Conservation (phyloP, 2,113 vertebrate species). For the Psettodes erumei region DNA sequence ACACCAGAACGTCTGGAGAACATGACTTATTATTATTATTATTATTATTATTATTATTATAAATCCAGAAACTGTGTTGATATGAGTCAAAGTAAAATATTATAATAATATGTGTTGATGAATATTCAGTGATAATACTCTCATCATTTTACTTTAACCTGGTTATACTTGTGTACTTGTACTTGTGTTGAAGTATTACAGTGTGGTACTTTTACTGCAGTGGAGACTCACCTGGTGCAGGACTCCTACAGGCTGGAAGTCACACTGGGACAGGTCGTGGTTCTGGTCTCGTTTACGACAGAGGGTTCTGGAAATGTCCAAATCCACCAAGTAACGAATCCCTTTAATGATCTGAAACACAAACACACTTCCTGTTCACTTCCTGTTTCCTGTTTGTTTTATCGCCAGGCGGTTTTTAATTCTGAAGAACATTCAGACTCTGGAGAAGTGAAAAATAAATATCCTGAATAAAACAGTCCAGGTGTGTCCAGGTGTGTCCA, state of each 20-base stretch:
- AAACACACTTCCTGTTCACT: neutral
- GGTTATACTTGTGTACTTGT: too few species aligned
- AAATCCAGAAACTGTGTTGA: too few species aligned
- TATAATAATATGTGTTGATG: too few species aligned
- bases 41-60: too few species aligned
- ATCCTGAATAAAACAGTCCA: too few species aligned
- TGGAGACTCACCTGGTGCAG: constrained; percentile 76
- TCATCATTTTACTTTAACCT: too few species aligned
- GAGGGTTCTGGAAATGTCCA: constrained; percentile 77
- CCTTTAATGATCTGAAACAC: constrained; percentile 75
- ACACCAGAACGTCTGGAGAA: constrained; percentile 76
- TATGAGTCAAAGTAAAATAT: too few species aligned
- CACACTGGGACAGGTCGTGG: constrained; percentile 59
- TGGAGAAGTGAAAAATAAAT: too few species aligned
- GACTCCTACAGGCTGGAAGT: constrained; percentile 62
- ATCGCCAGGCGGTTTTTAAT: neutral
- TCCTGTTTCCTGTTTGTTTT: neutral
- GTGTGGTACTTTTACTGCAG: too few species aligned
- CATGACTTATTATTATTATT: too few species aligned
- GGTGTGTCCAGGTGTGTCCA: neutral
- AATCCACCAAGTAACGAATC: constrained; percentile 66
- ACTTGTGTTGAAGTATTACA: neutral
- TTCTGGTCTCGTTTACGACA: constrained; percentile 66
- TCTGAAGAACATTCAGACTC: neutral
- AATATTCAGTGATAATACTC: too few species aligned